Evolutionary conservation across 2,797 vertebrate genomes (phyloP), one percentile per base, ranked within the genome.

Genomic region (Botia kubotai): DNA sequence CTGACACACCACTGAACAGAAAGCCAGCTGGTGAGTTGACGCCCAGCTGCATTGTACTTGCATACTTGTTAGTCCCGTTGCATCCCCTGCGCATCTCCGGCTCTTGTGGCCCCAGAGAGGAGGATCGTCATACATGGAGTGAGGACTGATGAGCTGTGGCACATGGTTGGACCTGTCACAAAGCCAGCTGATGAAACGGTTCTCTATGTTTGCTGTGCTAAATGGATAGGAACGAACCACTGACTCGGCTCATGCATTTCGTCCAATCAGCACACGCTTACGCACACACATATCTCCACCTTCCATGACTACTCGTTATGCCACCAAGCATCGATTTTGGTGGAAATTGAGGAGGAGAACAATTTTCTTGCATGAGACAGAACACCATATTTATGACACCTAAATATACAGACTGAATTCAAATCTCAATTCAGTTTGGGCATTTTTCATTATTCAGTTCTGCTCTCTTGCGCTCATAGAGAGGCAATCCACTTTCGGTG

Each of bases 41-140:
- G 68, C 72, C 60, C 66, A 75, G 63, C 77, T 66, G 68, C 69
- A 46, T 82, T 82, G 55, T 57, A 52, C 75, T 70, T 23, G 48
- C 17, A 6, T 57, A 79, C 68, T 85, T 74, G 72, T 77, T 81
- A 85, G 77, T 83, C 86, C 50, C 76, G 21, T 82, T 29, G 57
- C 72, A 72, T 82, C 66, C 33, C 52, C 26, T 12, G 46, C 14
- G 23, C 53, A 66, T 55, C 43, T 80, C 68, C 6, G 39, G 71
- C 75, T 77, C 55, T 72, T 62, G 53, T 10, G 8, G 2, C 62
- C 63, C 52, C 77, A 63, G 58, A 79, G 63, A 74, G 76, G 63
- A 63, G 62, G 75, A 76, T 80, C 39, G 21, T 79, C 76, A 77
- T 69, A 55, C 58, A 75, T 58, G 23, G 63, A 21, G 26, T 63